Conservation (phyloP, 2,888 invertebrate species). For the Chironomus tentans region DNA sequence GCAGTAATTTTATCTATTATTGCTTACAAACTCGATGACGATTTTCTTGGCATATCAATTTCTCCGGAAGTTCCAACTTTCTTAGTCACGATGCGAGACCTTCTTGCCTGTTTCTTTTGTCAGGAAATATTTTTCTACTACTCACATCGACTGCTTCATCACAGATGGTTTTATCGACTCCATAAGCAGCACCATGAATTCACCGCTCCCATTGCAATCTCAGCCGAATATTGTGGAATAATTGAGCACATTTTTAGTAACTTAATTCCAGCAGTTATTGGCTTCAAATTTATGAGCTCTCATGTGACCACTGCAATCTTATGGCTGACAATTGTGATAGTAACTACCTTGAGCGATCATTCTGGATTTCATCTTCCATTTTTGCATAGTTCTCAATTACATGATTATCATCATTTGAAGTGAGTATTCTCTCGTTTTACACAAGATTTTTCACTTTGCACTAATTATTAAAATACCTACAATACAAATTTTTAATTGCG, state of each 20-base stretch:
- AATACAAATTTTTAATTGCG: no score
- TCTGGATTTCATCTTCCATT: conserved; percentile 26
- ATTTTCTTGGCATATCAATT: neutral
- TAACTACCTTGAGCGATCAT: conserved; percentile 20
- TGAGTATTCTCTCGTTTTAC: neutral
- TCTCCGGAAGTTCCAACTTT: conserved; percentile 12
- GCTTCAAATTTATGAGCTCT: neutral
- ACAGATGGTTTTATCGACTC: conserved; percentile 9
- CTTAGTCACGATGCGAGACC: neutral
- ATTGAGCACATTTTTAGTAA: conserved; percentile 26
- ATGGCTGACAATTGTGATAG: conserved; percentile 9
- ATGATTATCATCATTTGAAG: conserved; percentile 27
- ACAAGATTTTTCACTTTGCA: no score
- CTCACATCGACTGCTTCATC: conserved; percentile 22
- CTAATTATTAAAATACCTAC: no score
- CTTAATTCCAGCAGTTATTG: conserved; percentile 11
- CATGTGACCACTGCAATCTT: conserved; percentile 2
- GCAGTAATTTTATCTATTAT: neutral
- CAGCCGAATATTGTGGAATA: conserved; percentile 23
- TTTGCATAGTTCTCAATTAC: conserved; percentile 10
- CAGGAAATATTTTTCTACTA: conserved; percentile 26
- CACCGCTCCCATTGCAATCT: conserved; percentile 12
- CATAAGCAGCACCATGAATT: conserved; percentile 28
- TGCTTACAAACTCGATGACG: neutral
- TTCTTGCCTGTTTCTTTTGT: neutral